Conservation (phyloP, 2,113 vertebrate genomes). For the Thermophis baileyi region DNA sequence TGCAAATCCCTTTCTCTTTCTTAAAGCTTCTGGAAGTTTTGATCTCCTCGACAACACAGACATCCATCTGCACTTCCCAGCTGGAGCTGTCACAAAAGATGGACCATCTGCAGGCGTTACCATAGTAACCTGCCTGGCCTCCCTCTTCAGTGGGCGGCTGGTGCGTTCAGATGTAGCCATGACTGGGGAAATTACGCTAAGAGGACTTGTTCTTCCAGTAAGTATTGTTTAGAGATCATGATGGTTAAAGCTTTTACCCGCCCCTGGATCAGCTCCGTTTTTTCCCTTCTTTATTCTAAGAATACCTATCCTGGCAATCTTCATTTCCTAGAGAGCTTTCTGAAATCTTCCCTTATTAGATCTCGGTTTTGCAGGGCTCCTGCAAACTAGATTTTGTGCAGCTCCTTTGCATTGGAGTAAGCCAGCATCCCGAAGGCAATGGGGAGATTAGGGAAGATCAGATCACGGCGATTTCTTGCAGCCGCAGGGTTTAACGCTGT, state of each 20-base stretch:
- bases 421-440: not conserved
- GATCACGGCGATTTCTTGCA: not conserved
- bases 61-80: conserved; percentile 99
- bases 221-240: conserved; percentile 54
- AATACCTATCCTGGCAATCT: not conserved
- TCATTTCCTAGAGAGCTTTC: not conserved
- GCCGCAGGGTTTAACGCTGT: not conserved
- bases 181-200: conserved; percentile 97
- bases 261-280: not conserved
- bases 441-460: not conserved
- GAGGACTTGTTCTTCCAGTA: conserved; percentile 95
- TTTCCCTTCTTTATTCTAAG: not conserved
- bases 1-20: conserved; percentile 50
- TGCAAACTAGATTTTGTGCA: not conserved
- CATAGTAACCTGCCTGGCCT: conserved; percentile 96
- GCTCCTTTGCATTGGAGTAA: not conserved
- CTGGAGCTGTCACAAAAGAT: conserved; percentile 97
- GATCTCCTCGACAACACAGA: conserved; percentile 97
- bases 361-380: not conserved
- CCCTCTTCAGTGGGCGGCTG: conserved; percentile 89
- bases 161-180: conserved; percentile 95
- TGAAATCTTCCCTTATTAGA: not conserved
- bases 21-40: conserved; percentile 85
- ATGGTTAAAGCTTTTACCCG: not conserved
- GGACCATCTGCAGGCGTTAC: conserved; percentile 97